A percentile compares a stretch with the other conserved stretches of the same genome.
phyloP scores from a whole-genome alignment of 2,888 invertebrate species.

The Stomorhina lunata region DNA sequence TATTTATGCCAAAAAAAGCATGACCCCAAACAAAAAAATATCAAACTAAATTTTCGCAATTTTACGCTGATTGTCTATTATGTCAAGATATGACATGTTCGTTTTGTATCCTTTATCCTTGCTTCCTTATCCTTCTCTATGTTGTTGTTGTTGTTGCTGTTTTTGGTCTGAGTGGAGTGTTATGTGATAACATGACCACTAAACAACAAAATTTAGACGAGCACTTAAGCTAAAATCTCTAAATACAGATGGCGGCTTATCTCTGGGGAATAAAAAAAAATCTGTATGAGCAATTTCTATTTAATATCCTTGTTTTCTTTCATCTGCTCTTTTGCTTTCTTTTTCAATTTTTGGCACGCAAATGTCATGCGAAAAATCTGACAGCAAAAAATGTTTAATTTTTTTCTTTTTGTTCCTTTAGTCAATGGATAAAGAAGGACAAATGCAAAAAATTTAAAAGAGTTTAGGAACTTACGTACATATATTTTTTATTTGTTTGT shows the following conservation, averaged over 20 bases:
- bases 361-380: neutral
- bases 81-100: slow-evolving; percentile 2
- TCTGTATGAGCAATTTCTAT: too few relatives aligned
- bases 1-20: neutral
- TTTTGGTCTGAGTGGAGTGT: too few relatives aligned
- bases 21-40: too few relatives aligned
- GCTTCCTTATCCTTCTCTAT: neutral
- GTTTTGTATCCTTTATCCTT: neutral
- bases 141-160: neutral
- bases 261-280: neutral
- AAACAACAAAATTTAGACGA: neutral
- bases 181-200: neutral
- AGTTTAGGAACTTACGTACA: neutral
- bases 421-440: too few relatives aligned
- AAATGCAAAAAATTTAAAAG: neutral
- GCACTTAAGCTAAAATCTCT: neutral
- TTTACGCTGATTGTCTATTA: slow-evolving; percentile 4
- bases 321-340: too few relatives aligned
- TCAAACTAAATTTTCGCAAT: neutral
- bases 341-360: neutral
- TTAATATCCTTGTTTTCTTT: neutral
- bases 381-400: neutral
- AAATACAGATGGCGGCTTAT: slow-evolving; percentile 1
- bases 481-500: neutral
- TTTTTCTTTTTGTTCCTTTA: neutral